Base-by-base conservation (phyloP, 2,113 vertebrate species). In the Percina caprodes region DNA sequence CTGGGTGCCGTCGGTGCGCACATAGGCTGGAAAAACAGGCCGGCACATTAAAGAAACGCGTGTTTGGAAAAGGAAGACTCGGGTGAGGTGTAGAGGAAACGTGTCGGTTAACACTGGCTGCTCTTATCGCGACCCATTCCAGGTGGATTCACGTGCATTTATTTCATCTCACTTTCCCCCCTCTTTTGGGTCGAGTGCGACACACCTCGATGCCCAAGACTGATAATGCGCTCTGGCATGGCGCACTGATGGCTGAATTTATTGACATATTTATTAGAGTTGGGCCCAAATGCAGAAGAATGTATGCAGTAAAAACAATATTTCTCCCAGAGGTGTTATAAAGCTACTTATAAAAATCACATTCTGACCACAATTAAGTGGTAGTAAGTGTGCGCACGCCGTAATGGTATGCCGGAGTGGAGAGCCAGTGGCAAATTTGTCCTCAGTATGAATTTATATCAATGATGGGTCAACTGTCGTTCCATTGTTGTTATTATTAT, bases 41-140 rank as follows among this genome's bases (percentile, higher is more conserved):
- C 91, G 94, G 94, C 94, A 96, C 97, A 97, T 97, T 96, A 98
- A 98, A 97, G 96, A 94, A 95, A 94, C 69, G 87, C 90, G 74
- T 97, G 97, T 97, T 97, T 97, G 94, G 96, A 96, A 98, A 97
- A 95, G 97, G 97, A 98, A 98, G 96, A 96, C 95, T 95, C 95
- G 94, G 96, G 93, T 92, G 96, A 97, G 97, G 95, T 95, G 95
- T 94, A 96, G 94, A 97, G 97, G 97, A 98, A 97, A 96, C 95
- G 96, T 96, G 97, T 91, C 94, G 95, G 95, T 96, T 97, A 96
- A 96, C 97, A 96, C 96, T 92, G 96, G 95, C 96, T 96, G 96
- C 96, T 96, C 96, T 97, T 97, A 97, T 98, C 96, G 95, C 95
- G 92, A 93, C 92, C 96, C 95, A 91, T 94, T 96, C 96, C 96